Conservation (phyloP, 2,113 vertebrate species). For the Grus americana region DNA sequence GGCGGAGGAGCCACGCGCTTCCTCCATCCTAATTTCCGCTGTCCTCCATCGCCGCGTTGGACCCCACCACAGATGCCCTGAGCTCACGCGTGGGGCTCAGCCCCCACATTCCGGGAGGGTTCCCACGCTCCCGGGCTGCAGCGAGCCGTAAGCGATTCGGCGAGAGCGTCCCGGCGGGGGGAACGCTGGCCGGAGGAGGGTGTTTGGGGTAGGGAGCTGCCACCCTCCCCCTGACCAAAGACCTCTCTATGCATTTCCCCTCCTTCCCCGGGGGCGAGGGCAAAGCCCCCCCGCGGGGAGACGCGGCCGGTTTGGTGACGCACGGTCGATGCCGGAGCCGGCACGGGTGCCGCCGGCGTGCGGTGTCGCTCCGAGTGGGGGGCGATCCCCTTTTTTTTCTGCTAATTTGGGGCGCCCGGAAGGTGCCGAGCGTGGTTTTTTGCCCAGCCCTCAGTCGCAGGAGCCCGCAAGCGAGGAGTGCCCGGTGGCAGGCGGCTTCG, state of each 20-base stretch:
- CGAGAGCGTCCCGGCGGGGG: not conserved
- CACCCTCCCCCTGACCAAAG: slow-evolving; percentile 48
- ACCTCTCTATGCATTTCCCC: slow-evolving; percentile 60
- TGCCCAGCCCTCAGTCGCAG: slow-evolving; percentile 8
- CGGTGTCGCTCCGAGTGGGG: rapidly evolving
- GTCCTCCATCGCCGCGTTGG: rapidly evolving
- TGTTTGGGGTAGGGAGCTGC: not conserved
- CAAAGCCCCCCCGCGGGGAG: not conserved
- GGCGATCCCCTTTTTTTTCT: not conserved
- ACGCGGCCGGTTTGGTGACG: not conserved
- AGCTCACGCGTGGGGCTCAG: not conserved
- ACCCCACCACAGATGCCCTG: rapidly evolving
- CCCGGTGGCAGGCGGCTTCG: not conserved
- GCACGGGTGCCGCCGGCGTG: not conserved
- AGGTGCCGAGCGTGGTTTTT: not conserved
- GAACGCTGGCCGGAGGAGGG: not conserved
- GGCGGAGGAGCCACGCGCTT: rapidly evolving
- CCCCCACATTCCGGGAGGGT: not conserved
- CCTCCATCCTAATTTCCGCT: not conserved
- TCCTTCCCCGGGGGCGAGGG: not conserved
- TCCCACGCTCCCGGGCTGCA: not conserved
- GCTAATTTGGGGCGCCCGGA: not conserved
- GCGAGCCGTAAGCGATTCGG: not conserved
- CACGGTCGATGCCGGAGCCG: not conserved
- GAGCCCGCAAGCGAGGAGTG: not conserved